Evolutionary conservation across 2,113 vertebrate species (phyloP).

Genomic region (Tautogolabrus adspersus): DNA sequence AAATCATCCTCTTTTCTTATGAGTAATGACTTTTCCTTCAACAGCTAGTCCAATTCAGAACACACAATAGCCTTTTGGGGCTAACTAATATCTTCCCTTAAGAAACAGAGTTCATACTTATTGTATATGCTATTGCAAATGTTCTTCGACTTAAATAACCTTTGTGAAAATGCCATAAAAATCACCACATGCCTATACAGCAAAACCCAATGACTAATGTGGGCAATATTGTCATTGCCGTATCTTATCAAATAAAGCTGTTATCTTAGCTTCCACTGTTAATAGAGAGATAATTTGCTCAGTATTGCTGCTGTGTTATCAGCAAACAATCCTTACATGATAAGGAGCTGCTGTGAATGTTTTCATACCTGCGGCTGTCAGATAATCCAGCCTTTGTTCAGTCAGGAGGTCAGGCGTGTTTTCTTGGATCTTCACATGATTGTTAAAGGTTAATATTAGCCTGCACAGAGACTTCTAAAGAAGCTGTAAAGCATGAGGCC

Average conservation of each 20-base stretch:
- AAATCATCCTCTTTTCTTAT: too few species aligned
- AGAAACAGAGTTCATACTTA: too few species aligned
- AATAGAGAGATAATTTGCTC: conserved; percentile 12
- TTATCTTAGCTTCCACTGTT: conserved; percentile 28
- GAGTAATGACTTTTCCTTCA: too few species aligned
- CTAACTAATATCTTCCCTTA: too few species aligned
- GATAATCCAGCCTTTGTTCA: background rate
- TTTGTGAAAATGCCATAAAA: background rate
- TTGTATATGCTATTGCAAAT: too few species aligned
- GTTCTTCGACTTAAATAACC: background rate
- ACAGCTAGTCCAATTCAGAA: too few species aligned
- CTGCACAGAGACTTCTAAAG: background rate
- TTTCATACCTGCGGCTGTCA: conserved; percentile 16
- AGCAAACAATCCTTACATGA: conserved; percentile 35
- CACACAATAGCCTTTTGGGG: too few species aligned
- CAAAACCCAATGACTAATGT: background rate
- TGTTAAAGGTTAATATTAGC: conserved; percentile 15
- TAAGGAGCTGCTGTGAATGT: background rate
- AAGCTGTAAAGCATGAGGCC: background rate
- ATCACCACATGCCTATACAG: background rate
- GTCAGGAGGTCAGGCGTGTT: conserved; percentile 16
- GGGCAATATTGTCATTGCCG: background rate
- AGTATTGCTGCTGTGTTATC: conserved; percentile 19
- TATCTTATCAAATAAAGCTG: conserved; percentile 33
- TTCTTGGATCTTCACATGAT: conserved; percentile 22